Base-by-base conservation (phyloP, 2,113 vertebrate genomes). In the Ammospiza nelsoni region DNA sequence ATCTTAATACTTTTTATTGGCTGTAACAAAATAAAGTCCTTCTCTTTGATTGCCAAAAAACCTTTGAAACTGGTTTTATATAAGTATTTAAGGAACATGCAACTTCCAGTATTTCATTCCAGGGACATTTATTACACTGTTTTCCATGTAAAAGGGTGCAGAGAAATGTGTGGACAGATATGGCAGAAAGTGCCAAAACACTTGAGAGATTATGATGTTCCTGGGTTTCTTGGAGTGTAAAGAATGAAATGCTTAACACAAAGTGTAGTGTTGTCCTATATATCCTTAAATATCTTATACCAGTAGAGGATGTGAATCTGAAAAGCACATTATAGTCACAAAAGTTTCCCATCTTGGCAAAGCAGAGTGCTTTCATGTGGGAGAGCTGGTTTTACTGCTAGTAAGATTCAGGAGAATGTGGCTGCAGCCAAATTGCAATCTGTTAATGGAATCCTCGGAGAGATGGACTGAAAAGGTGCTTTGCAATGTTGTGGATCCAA, bases 51-150 rank as follows among this genome's bases (percentile, higher is more conserved):
- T 84, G 41, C 16, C 12, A 41, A 62, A 6, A 81, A 21, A 10
- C 4, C 1, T 82, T 75, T 74, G 69, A 73, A 81, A 43, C 43
- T 87, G n/a, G 2, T 77, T 87, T 84, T 84, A 14, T 74, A 0
- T 25, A 44, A 41, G 1, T 62, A 35, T 59, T 66, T 46, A 62
- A 46, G 48, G 25, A 81, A 78, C 27, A 37, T 58, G 20, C 12
- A 68, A n/a, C 39, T 46, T 59, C 11, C 0, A 4, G 9, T 76
- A 9, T 46, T 87, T 9, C 21, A 0, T 72, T 14, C 52, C 17
- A 12, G 54, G 31, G 48, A 43, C 8, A 12, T 33, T 46, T 76
- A 48, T 48, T 48, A 7, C 6, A 1, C 9, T 69, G 0, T 62
- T 39, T 27, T 75, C 39, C 4, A 3, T 11, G 24, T 7, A 39